phyloP scores from a whole-genome alignment of 2,113 vertebrate species.

The Tenrec ecaudatus region DNA sequence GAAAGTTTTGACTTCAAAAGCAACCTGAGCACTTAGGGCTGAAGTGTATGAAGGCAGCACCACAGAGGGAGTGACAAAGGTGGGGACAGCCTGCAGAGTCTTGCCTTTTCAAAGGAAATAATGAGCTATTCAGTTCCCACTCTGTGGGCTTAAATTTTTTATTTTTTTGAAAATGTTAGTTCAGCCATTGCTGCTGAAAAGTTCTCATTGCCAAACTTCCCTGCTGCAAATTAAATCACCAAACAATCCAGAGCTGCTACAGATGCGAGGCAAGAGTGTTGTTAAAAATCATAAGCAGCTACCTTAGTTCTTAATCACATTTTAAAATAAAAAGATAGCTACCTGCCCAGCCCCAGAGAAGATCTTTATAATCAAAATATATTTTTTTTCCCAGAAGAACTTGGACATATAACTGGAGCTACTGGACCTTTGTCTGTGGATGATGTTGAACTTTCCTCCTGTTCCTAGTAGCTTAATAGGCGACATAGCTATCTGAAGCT shows the following conservation, averaged over 20 bases:
- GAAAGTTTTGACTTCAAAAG: slow-evolving; percentile 38
- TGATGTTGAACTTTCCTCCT: not conserved
- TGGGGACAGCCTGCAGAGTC: slow-evolving; percentile 43
- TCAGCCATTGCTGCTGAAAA: slow-evolving; percentile 44
- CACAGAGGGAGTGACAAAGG: slow-evolving; percentile 27
- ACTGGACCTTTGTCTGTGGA: not conserved
- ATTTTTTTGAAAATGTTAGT: slow-evolving; percentile 40
- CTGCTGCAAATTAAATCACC: slow-evolving; percentile 53
- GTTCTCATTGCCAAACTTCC: slow-evolving; percentile 5
- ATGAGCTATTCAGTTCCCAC: slow-evolving; percentile 64
- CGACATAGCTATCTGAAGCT: not conserved
- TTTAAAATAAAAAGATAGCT: slow-evolving; percentile 43
- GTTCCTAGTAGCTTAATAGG: not conserved
- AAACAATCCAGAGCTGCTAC: slow-evolving; percentile 26
- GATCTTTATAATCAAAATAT: not conserved
- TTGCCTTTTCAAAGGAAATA: slow-evolving; percentile 65
- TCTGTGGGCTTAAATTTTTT: slow-evolving; percentile 11
- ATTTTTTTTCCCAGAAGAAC: not conserved
- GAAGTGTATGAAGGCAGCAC: not conserved
- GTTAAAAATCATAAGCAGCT: not conserved
- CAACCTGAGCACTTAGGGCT: slow-evolving; percentile 43
- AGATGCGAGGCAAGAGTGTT: slow-evolving; percentile 2
- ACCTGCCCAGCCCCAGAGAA: not conserved
- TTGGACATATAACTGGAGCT: not conserved
- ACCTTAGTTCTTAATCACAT: not conserved